A percentile compares a stretch with the other conserved stretches of the same genome.
phyloP scores from a whole-genome alignment of 2,888 invertebrate genomes.

The Leucophora obtusa region DNA sequence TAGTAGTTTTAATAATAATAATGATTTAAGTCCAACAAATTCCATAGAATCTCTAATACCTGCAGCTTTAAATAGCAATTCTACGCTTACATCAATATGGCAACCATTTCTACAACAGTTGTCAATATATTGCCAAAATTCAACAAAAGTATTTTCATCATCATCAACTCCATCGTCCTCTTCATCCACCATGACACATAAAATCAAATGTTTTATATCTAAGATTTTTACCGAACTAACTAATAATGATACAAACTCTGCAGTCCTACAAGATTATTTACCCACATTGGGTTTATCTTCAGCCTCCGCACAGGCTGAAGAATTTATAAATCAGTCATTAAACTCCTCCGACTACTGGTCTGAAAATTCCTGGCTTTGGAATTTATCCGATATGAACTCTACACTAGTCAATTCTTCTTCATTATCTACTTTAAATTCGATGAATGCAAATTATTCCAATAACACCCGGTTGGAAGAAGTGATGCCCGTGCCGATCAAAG shows the following conservation, averaged over 20 bases:
- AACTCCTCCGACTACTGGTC: constrained; percentile 36
- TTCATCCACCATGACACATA: constrained; percentile 25
- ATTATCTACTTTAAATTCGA: constrained; percentile 29
- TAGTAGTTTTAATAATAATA: constrained; percentile 68
- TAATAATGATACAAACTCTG: background rate
- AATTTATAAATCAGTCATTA: constrained; percentile 41
- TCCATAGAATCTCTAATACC: constrained; percentile 10
- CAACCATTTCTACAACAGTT: constrained; percentile 51
- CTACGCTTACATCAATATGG: background rate
- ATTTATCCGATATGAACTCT: constrained; percentile 42
- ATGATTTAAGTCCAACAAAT: constrained; percentile 66
- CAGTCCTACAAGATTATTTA: constrained; percentile 29
- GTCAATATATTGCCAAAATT: constrained; percentile 28
- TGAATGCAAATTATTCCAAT: constrained; percentile 40
- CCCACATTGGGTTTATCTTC: constrained; percentile 55
- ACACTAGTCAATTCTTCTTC: constrained; percentile 35
- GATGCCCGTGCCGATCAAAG: constrained; percentile 46
- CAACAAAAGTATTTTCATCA: constrained; percentile 38
- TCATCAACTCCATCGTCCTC: background rate
- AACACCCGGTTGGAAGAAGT: constrained; percentile 16
- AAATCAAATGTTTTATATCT: constrained; percentile 47
- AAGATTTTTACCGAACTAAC: constrained; percentile 24
- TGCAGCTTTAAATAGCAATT: constrained; percentile 1
- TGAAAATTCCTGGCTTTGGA: constrained; percentile 41
- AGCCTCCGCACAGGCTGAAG: constrained; percentile 9